Percentiles rank a stretch among this genome's conserved stretches.
Conservation (phyloP, 2,888 invertebrate genomes). For the Caenorhabditis parvicauda region DNA sequence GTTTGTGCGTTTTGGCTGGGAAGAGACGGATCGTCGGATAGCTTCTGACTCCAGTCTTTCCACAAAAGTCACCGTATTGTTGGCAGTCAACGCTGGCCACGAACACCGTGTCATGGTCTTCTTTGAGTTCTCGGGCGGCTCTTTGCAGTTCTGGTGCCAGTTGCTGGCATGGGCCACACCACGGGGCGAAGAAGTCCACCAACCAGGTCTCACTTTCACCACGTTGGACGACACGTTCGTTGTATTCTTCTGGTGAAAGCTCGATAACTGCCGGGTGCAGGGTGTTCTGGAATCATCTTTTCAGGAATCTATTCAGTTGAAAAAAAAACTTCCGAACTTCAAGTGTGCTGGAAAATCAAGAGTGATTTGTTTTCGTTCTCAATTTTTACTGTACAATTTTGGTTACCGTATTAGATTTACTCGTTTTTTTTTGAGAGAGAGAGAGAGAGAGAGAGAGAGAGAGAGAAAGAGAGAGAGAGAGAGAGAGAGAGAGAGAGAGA, state of each 20-base stretch:
- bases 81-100: slow-evolving; percentile 72
- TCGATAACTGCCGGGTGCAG: slow-evolving; percentile 68
- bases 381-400: too few species aligned
- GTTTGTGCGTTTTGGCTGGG: slow-evolving; percentile 66
- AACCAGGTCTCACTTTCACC: slow-evolving; percentile 70
- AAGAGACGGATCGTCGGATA: slow-evolving; percentile 75
- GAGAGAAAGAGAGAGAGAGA: too few species aligned
- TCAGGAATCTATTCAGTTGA: too few species aligned
- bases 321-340: too few species aligned
- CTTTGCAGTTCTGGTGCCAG: slow-evolving; percentile 73
- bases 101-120: slow-evolving; percentile 30
- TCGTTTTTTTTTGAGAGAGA: too few species aligned
- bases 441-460: too few species aligned
- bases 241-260: slow-evolving; percentile 69
- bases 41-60: slow-evolving; percentile 69
- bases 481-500: too few species aligned
- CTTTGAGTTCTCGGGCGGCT: slow-evolving; percentile 66
- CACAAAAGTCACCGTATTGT: slow-evolving; percentile 69
- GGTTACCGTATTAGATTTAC: too few species aligned
- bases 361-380: too few species aligned
- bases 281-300: slow-evolving; percentile 39
- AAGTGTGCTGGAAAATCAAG: too few species aligned
- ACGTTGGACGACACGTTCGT: slow-evolving; percentile 68
- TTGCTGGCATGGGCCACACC: slow-evolving; percentile 77
- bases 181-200: slow-evolving; percentile 75